phyloP scores from a whole-genome alignment of 2,888 invertebrate species.

The Yponomeuta malinellus region DNA sequence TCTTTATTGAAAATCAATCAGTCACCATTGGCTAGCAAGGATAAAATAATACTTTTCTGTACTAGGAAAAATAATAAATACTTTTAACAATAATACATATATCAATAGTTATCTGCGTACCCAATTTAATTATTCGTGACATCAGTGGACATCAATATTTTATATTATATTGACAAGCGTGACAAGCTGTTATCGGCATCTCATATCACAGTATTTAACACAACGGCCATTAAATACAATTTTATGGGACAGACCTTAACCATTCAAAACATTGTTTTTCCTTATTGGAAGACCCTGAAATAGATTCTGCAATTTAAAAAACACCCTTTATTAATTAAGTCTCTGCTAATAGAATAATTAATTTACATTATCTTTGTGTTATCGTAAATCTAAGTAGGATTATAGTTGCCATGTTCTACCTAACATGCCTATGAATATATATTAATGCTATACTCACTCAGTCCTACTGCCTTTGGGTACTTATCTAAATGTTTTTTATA shows the following conservation, averaged over 20 bases:
- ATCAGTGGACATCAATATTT: neutral
- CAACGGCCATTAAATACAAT: slow-evolving; percentile 37
- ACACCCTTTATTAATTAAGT: slow-evolving; percentile 32
- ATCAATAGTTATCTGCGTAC: too few species aligned
- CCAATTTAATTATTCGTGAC: too few species aligned
- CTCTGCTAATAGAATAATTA: slow-evolving; percentile 9
- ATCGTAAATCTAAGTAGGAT: neutral
- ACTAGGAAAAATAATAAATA: too few species aligned
- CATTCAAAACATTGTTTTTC: slow-evolving; percentile 47
- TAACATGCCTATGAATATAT: neutral
- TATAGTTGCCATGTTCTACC: neutral
- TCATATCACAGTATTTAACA: slow-evolving; percentile 9
- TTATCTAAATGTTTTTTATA: neutral
- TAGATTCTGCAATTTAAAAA: slow-evolving; percentile 27
- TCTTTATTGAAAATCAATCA: too few species aligned
- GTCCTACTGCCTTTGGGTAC: neutral
- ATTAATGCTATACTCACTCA: neutral
- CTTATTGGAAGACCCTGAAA: slow-evolving; percentile 48
- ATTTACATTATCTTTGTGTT: neutral
- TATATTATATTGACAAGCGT: neutral
- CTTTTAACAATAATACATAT: too few species aligned
- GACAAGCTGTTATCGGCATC: neutral
- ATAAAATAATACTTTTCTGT: too few species aligned
- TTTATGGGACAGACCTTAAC: slow-evolving; percentile 49
- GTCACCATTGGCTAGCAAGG: too few species aligned